Conservation (phyloP, 2,113 vertebrate genomes). For the Otis tarda region DNA sequence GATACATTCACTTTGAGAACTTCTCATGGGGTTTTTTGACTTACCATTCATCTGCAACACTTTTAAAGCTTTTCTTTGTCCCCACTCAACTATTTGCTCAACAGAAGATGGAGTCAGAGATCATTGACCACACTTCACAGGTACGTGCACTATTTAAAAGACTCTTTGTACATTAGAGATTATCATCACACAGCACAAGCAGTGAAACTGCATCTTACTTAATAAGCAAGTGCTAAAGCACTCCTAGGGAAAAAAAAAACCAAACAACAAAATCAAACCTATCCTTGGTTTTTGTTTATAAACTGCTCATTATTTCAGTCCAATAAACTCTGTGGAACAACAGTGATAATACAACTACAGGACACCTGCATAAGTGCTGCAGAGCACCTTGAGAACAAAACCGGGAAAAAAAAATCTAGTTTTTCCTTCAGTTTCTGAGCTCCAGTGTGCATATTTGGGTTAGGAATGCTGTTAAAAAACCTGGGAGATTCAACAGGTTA, state of each 20-base stretch:
- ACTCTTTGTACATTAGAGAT: neutral
- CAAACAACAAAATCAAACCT: too few species aligned
- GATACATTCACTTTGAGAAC: too few species aligned
- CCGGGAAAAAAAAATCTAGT: neutral
- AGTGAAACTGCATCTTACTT: neutral
- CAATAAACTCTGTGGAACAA: neutral
- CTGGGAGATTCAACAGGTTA: too few species aligned
- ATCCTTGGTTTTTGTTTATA: neutral
- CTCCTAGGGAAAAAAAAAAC: too few species aligned
- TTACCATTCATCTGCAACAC: neutral
- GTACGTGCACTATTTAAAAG: neutral
- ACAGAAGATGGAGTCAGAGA: neutral
- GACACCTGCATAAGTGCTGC: accelerated
- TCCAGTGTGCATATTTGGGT: neutral
- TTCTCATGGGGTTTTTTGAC: neutral
- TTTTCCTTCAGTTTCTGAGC: neutral
- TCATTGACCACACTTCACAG: neutral
- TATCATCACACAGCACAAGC: neutral
- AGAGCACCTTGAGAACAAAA: neutral
- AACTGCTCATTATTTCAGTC: neutral
- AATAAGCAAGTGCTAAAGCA: neutral
- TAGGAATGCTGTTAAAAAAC: neutral
- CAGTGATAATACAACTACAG: too few species aligned
- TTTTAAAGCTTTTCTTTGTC: neutral
- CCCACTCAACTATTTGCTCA: neutral